A percentile compares a stretch with the other conserved stretches of the same genome.
Evolutionary conservation across 2,888 invertebrate genomes (phyloP).

Genomic region (Arrhopalites spinosus): DNA sequence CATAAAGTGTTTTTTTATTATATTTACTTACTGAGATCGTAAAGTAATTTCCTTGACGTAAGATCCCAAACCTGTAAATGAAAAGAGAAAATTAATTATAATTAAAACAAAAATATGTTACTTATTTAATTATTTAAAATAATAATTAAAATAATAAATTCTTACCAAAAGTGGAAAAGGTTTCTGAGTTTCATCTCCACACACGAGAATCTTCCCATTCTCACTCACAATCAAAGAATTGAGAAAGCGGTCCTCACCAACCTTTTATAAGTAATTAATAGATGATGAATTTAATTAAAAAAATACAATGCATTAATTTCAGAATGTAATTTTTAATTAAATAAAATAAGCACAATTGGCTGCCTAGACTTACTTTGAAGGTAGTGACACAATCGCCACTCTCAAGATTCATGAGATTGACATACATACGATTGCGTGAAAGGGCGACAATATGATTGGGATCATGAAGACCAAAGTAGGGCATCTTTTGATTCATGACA

Average conservation of each 20-base stretch:
- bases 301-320: no score
- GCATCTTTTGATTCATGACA: slow-evolving; percentile 65
- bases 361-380: no score
- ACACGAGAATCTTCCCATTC: slow-evolving; percentile 84
- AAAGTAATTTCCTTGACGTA: slow-evolving; percentile 78
- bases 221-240: slow-evolving; percentile 85
- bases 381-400: slow-evolving; percentile 82
- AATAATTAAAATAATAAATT: no score
- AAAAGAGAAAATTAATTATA: no score
- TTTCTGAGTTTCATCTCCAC: slow-evolving; percentile 87
- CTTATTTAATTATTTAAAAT: no score
- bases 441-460: slow-evolving; percentile 78
- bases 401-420: slow-evolving; percentile 82
- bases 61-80: slow-evolving; percentile 70
- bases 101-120: no score
- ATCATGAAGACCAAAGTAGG: slow-evolving; percentile 84
- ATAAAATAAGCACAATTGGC: no score
- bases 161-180: slow-evolving; percentile 82
- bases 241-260: slow-evolving; percentile 84
- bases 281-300: no score
- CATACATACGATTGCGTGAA: slow-evolving; percentile 85
- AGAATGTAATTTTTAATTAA: no score
- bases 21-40: slow-evolving; percentile 86
- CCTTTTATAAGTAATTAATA: no score
- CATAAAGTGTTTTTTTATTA: no score